These are phyloP conservation scores for Sycophila texana DNA, from an alignment of 2,888 invertebrate genomes.

Conservation along the genomic window DNA sequence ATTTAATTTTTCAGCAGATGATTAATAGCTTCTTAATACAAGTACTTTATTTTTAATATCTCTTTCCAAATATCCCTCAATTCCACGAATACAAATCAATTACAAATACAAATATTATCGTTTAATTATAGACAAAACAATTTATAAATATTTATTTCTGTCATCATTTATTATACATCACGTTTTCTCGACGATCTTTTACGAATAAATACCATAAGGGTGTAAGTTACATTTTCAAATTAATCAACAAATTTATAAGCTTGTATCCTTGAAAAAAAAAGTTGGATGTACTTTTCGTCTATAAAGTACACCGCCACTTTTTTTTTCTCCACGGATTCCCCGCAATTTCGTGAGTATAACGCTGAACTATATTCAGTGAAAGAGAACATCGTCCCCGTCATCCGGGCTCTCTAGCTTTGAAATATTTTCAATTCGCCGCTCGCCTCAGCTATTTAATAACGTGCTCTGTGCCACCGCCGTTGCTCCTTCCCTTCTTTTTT, in stretches of 20 bases:
- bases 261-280: no score
- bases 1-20: conserved; percentile 25
- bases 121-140: no score
- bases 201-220: no score
- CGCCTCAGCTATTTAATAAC: conserved; percentile 60
- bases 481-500: conserved; percentile 12
- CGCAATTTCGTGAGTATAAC: conserved; percentile 24
- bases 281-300: neutral
- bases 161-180: no score
- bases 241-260: no score
- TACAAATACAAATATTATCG: no score
- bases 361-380: neutral
- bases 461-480: conserved; percentile 1
- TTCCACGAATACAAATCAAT: no score
- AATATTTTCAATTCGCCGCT: conserved; percentile 61
- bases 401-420: conserved; percentile 55
- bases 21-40: neutral
- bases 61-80: neutral
- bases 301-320: neutral
- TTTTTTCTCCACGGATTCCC: neutral
- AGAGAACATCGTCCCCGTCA: conserved; percentile 9
- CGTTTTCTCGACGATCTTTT: no score
- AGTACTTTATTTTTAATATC: neutral
- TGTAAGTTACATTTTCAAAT: no score
- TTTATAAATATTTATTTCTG: neutral